Base-by-base conservation (phyloP, 2,113 vertebrate genomes). In the Pygoscelis adeliae region DNA sequence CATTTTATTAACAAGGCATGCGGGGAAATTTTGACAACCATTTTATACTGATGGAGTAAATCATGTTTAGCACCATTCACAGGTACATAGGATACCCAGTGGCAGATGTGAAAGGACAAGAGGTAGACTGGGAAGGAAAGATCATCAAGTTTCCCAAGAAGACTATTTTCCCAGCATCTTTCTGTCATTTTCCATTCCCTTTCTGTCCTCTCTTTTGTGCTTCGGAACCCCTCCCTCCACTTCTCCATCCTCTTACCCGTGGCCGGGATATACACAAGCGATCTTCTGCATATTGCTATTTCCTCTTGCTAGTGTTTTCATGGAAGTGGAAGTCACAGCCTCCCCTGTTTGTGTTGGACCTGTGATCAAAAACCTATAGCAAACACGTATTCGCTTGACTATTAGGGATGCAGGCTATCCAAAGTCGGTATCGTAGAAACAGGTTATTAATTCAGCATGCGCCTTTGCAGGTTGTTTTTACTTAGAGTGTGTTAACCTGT, bases 161-260 rank as follows among this genome's bases (percentile, higher is more conserved):
- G 25, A 65, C 36, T 62, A 0, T 78, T 93, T 84, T 25, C 18
- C 22, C 42, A 65, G 18, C n/a, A 34, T 34, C 62, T 83, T 91
- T 67, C 34, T 52, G 66, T 25, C n/a, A 30, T 71, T 50, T 90
- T 76, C 49, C 5, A 10, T 83, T 72, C 34, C 12, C 47, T 65
- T 71, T 89, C 36, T 82, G 26, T 55, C 47, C 22, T 66, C 36
- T 55, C 5, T 47, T 81, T 32, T 59, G 46, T 83, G 34, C 52
- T 82, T 58, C 67, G 62, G 29, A 87, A 93, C 40, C 27, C 15
- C 23, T 71, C 65, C 15, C 12, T 77, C 18, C 42, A 18, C 14
- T 56, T 42, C 25, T 83, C 53, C 14, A 38, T 49, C 32, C 0
- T 2, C 10, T 79, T 58, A 25, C 0, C 0, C 0, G 0, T 53